phyloP scores from a whole-genome alignment of 2,888 invertebrate genomes.

The Laspeyria flexula region DNA sequence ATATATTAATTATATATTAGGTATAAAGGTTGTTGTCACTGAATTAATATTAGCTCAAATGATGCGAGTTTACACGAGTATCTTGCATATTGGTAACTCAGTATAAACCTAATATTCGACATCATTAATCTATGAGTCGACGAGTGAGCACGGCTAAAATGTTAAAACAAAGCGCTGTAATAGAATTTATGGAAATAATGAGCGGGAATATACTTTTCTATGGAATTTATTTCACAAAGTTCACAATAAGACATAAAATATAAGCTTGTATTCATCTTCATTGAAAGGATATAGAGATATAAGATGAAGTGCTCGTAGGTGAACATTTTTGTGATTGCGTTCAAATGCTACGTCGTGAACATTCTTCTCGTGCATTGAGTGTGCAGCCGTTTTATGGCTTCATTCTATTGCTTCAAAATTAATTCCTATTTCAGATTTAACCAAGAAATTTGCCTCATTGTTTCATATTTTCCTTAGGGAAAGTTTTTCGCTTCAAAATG shows the following conservation, averaged over 20 bases:
- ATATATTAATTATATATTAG: too few relatives aligned
- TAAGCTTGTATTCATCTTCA: background rate
- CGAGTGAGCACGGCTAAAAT: too few relatives aligned
- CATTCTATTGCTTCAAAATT: conserved; percentile 46
- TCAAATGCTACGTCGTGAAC: conserved; percentile 44
- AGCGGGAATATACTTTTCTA: too few relatives aligned
- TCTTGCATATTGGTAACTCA: too few relatives aligned
- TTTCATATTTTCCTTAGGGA: conserved; percentile 20
- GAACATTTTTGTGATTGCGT: conserved; percentile 43
- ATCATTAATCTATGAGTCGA: too few relatives aligned
- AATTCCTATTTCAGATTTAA: conserved; percentile 38
- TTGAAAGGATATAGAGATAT: conserved; percentile 17
- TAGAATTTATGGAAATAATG: too few relatives aligned
- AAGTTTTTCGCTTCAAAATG: conserved; percentile 17
- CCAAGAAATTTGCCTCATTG: conserved; percentile 25
- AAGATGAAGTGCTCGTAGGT: conserved; percentile 16
- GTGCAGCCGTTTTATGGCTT: conserved; percentile 47
- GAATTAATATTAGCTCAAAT: too few relatives aligned
- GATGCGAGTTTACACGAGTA: too few relatives aligned
- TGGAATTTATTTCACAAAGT: background rate
- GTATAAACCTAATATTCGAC: too few relatives aligned
- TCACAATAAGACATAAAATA: background rate
- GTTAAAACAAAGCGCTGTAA: too few relatives aligned
- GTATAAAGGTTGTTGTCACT: too few relatives aligned
- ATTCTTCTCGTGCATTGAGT: conserved; percentile 48